These are phyloP conservation scores for Syncerus caffer DNA, from an alignment of 2,797 vertebrate genomes.

Conservation along the genomic window DNA sequence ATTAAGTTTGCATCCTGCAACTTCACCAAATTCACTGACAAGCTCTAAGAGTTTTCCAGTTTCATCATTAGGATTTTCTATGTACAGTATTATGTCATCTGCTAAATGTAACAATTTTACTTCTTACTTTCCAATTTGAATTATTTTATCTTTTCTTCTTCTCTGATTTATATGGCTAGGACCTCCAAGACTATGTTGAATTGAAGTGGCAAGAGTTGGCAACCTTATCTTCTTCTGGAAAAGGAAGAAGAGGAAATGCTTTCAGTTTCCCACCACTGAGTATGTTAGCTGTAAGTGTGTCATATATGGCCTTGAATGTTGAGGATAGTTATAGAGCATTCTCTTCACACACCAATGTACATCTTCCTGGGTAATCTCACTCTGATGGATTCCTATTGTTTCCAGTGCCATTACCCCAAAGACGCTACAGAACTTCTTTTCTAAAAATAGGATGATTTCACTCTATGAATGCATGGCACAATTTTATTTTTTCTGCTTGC, in stretches of 20 bases:
- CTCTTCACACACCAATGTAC: slow-evolving; percentile 54
- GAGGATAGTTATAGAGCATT: not conserved
- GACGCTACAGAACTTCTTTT: slow-evolving; percentile 55
- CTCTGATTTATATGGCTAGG: not conserved
- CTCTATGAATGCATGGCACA: slow-evolving; percentile 44
- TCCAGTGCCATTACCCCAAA: slow-evolving; percentile 45
- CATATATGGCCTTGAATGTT: no score
- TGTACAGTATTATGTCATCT: not conserved
- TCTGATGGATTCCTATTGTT: slow-evolving; percentile 54
- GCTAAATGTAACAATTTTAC: not conserved
- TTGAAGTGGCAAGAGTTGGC: no score
- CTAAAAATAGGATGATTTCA: slow-evolving; percentile 37
- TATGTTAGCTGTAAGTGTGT: no score
- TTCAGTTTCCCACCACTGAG: no score
- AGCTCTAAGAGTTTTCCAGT: not conserved
- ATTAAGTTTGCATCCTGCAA: no score
- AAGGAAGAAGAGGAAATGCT: no score
- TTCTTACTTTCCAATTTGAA: not conserved
- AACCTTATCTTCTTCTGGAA: no score
- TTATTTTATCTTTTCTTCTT: not conserved
- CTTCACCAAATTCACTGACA: no score
- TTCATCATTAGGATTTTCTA: not conserved
- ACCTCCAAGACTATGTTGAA: not conserved
- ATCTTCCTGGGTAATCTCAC: slow-evolving; percentile 50
- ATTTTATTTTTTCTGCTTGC: slow-evolving; percentile 60